These are phyloP conservation scores for Rhinogobius similis DNA, from an alignment of 2,113 vertebrate genomes.

Conservation along the genomic window DNA sequence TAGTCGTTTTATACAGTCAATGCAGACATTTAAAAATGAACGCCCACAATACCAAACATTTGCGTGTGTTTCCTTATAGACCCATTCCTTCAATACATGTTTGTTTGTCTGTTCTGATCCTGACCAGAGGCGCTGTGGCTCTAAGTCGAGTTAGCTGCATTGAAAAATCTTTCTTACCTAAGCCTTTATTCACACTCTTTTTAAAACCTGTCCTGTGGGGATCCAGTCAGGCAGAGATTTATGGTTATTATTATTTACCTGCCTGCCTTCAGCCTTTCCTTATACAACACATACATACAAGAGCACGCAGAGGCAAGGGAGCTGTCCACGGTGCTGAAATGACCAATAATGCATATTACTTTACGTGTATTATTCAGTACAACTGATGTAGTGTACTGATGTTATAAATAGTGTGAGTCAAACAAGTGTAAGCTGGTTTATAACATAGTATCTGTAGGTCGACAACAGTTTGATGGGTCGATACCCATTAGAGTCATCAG, in stretches of 20 bases:
- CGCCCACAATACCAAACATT: not conserved
- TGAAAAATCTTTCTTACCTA: constrained; percentile 66
- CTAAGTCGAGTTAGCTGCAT: constrained; percentile 49
- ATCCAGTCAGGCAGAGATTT: constrained; percentile 56
- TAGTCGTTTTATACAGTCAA: too few relatives aligned
- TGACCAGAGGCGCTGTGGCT: constrained; percentile 30
- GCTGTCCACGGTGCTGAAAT: constrained; percentile 31
- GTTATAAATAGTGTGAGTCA: not conserved
- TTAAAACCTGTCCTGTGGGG: constrained; percentile 64
- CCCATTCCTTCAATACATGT: constrained; percentile 6
- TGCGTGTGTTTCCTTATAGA: not conserved
- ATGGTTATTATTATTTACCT: constrained; percentile 69
- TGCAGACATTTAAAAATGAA: too few relatives aligned
- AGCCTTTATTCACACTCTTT: constrained; percentile 64
- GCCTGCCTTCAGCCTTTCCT: constrained; percentile 17
- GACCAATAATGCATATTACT: not conserved
- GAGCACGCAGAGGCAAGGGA: constrained; percentile 11
- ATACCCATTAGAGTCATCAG: too few relatives aligned
- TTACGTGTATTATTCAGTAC: not conserved
- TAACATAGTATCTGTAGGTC: not conserved
- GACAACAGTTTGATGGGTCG: not conserved
- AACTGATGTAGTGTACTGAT: not conserved
- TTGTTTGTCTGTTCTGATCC: constrained; percentile 35
- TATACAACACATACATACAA: not conserved
- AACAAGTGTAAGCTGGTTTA: not conserved